phyloP scores from a whole-genome alignment of 2,113 vertebrate genomes.

The Crotalus helleri region DNA sequence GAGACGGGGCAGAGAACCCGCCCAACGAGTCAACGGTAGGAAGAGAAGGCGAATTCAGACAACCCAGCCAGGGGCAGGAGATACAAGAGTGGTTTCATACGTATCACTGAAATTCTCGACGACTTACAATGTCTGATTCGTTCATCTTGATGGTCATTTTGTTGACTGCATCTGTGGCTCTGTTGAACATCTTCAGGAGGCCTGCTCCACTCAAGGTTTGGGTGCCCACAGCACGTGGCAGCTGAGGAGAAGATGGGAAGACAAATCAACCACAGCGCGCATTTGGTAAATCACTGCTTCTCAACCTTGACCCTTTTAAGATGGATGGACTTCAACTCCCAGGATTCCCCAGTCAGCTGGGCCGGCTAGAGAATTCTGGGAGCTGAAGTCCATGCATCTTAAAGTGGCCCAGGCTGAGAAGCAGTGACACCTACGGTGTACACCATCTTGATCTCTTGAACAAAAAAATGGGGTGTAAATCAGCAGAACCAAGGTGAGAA shows the following conservation, averaged over 20 bases:
- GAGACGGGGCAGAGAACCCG: neutral
- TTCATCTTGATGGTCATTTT: slow-evolving; percentile 99
- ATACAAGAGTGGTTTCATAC: fast-evolving
- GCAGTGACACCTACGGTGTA: neutral
- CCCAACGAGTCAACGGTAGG: too few species aligned
- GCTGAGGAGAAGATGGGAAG: slow-evolving; percentile 64
- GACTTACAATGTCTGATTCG: slow-evolving; percentile 89
- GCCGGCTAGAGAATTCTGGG: too few species aligned
- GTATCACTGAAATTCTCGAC: neutral
- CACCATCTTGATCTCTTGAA: neutral
- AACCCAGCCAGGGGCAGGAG: fast-evolving
- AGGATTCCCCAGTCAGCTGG: neutral
- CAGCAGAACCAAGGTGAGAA: neutral
- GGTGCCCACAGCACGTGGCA: slow-evolving; percentile 89
- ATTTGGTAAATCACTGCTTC: too few species aligned
- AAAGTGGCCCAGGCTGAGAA: neutral
- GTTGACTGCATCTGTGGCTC: slow-evolving; percentile 92
- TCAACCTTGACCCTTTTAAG: neutral
- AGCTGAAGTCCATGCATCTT: neutral
- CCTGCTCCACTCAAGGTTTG: slow-evolving; percentile 95
- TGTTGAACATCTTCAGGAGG: slow-evolving; percentile 97
- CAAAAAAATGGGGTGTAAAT: neutral
- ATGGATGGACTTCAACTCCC: neutral
- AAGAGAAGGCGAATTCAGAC: neutral
- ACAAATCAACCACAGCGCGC: fast-evolving